Percentiles rank a stretch among this genome's conserved stretches.
phyloP scores from a whole-genome alignment of 2,888 invertebrate genomes.

The Watsonalla binaria region DNA sequence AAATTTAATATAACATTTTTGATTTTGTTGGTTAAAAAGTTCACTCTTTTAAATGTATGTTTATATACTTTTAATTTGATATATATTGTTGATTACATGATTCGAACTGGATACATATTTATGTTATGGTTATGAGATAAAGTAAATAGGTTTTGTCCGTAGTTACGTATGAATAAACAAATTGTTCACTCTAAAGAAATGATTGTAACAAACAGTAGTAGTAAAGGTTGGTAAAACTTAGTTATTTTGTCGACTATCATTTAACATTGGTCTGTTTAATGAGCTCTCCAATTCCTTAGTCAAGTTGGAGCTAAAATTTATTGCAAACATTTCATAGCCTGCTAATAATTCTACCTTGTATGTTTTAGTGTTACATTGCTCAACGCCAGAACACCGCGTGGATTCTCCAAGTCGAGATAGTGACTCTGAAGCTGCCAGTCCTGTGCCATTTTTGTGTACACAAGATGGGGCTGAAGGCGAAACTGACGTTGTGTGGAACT shows the following conservation, averaged over 20 bases:
- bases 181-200: constrained; percentile 37
- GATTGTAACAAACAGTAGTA: constrained; percentile 56
- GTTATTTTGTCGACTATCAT: no score
- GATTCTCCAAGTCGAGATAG: constrained; percentile 68
- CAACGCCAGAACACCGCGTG: constrained; percentile 58
- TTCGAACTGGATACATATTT: no score
- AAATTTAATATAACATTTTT: neutral
- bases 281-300: no score
- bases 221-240: constrained; percentile 31
- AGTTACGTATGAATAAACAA: constrained; percentile 38
- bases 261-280: no score
- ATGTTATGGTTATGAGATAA: neutral
- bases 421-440: constrained; percentile 66
- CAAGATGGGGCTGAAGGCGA: constrained; percentile 73
- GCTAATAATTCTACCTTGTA: neutral
- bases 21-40: neutral
- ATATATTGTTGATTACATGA: no score
- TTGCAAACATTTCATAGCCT: neutral
- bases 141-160: neutral
- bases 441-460: constrained; percentile 70
- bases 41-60: no score
- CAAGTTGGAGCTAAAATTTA: no score
- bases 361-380: constrained; percentile 60
- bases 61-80: no score
- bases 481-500: constrained; percentile 74